Evolutionary conservation across 1,140 invertebrate genomes (phyloP).

Genomic region (Psix sp.): DNA sequence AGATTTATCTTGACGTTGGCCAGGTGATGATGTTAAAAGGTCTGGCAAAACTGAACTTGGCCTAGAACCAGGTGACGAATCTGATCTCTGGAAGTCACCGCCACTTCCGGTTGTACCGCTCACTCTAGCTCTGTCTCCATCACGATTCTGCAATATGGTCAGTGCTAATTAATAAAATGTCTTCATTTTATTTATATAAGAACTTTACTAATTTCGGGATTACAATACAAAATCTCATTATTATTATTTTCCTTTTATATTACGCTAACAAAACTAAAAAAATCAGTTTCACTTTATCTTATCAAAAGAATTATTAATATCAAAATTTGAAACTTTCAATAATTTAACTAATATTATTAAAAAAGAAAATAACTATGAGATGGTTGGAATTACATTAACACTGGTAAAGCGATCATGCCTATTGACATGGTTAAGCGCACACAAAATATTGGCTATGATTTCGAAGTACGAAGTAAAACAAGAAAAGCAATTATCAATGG

Average conservation of each 20-base stretch:
- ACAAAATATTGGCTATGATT: constrained; percentile 21
- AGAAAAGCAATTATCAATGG: constrained; percentile 18
- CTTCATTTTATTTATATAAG: constrained; percentile 1
- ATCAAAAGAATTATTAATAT: too few species aligned
- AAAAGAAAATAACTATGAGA: constrained; percentile 47
- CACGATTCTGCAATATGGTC: constrained; percentile 79
- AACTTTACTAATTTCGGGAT: neutral
- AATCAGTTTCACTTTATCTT: neutral
- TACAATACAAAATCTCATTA: constrained; percentile 21
- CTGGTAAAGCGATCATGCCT: constrained; percentile 20
- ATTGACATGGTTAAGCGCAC: constrained; percentile 19
- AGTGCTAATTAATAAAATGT: neutral
- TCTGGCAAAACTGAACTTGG: constrained; percentile 95
- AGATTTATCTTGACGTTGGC: constrained; percentile 92
- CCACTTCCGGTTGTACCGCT: constrained; percentile 78
- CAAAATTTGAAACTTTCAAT: too few species aligned
- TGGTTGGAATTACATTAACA: constrained; percentile 20
- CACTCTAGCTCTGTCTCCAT: constrained; percentile 76
- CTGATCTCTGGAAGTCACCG: constrained; percentile 79
- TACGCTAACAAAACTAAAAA: too few species aligned
- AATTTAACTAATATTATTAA: too few species aligned
- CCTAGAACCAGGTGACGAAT: constrained; percentile 81
- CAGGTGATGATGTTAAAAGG: constrained; percentile 90
- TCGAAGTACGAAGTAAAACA: constrained; percentile 9
- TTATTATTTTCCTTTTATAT: constrained; percentile 31